Conservation (phyloP, 2,888 invertebrate species). For the Rugalucina vietnamica region DNA sequence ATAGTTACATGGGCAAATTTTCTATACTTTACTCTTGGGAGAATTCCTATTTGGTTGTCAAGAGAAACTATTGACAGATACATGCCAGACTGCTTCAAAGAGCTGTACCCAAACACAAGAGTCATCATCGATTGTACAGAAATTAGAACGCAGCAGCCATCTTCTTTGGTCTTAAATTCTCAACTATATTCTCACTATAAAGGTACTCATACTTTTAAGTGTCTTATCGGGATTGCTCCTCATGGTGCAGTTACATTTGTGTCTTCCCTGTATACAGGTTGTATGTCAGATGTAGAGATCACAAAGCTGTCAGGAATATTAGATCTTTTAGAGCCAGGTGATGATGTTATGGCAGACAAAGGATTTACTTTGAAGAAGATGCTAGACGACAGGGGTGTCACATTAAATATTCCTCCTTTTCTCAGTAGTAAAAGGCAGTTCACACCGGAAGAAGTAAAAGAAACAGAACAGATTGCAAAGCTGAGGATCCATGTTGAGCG, state of each 20-base stretch:
- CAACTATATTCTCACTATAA: constrained; percentile 56
- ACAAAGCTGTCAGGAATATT: constrained; percentile 33
- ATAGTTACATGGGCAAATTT: constrained; percentile 44
- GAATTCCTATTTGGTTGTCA: constrained; percentile 25
- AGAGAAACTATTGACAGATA: constrained; percentile 1
- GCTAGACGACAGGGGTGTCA: not conserved
- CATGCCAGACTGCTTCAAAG: constrained; percentile 38
- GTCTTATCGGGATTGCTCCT: constrained; percentile 45
- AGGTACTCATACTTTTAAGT: constrained; percentile 41
- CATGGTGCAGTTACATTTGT: constrained; percentile 47
- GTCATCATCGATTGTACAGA: constrained; percentile 42
- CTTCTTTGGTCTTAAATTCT: constrained; percentile 39
- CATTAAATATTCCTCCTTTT: constrained; percentile 28
- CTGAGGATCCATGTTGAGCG: constrained; percentile 43
- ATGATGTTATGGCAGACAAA: constrained; percentile 40
- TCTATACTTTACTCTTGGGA: constrained; percentile 29
- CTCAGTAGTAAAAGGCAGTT: constrained; percentile 39
- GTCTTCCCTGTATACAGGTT: constrained; percentile 32
- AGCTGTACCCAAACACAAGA: constrained; percentile 28
- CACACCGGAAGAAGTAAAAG: constrained; percentile 25
- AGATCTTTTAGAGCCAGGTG: constrained; percentile 41
- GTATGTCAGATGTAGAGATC: constrained; percentile 37
- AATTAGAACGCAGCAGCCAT: constrained; percentile 17
- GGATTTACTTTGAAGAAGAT: constrained; percentile 24
- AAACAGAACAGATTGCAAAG: constrained; percentile 38